Conservation (phyloP, 2,113 vertebrate genomes). For the Pomatostomus ruficeps region DNA sequence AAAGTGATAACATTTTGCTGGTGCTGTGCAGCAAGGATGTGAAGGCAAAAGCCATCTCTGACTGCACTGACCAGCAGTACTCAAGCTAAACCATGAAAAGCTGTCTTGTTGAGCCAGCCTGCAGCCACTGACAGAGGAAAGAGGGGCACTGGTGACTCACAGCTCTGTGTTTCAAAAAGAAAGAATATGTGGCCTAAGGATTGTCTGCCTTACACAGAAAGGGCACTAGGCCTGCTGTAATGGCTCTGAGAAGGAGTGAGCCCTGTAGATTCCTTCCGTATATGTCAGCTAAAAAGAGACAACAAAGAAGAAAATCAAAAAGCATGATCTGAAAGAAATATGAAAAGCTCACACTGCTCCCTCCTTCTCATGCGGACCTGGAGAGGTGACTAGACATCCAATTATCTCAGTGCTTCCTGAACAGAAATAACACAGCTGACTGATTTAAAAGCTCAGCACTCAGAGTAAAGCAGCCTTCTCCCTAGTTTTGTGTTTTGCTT, state of each 20-base stretch:
- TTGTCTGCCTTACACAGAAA: neutral
- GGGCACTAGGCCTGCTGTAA: neutral
- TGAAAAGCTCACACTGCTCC: neutral
- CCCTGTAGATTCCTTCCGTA: neutral
- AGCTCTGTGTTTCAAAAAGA: neutral
- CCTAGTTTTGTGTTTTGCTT: neutral
- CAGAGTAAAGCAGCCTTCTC: neutral
- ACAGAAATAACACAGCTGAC: neutral
- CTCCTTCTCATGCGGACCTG: neutral
- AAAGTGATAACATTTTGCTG: neutral
- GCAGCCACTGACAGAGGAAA: neutral
- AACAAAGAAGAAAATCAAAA: neutral
- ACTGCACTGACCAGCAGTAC: too few relatives aligned
- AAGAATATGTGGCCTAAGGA: neutral
- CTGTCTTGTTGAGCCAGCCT: neutral
- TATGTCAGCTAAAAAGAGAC: neutral
- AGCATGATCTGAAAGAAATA: neutral
- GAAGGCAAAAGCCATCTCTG: neutral
- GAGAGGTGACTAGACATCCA: neutral
- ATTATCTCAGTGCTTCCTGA: neutral
- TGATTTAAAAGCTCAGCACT: neutral
- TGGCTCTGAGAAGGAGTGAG: neutral
- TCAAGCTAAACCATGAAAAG: neutral
- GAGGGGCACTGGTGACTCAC: neutral
- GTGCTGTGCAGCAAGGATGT: rapidly evolving